These are phyloP conservation scores for Caloenas nicobarica DNA, from an alignment of 2,113 vertebrate genomes.

Conservation along the genomic window DNA sequence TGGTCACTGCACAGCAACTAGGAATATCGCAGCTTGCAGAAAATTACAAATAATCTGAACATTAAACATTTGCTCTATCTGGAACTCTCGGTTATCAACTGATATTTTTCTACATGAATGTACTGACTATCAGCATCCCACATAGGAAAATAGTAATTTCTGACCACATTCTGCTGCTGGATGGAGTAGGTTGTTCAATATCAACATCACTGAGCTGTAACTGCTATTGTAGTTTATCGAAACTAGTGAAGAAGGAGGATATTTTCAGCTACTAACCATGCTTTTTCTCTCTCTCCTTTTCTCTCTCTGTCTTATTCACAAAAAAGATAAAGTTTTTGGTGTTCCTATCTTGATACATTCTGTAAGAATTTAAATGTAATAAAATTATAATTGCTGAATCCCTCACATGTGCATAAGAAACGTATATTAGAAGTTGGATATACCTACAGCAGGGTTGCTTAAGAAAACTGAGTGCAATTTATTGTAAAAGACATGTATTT, in stretches of 20 bases:
- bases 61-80: background rate
- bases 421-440: background rate
- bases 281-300: background rate
- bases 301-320: background rate
- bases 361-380: background rate
- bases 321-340: background rate
- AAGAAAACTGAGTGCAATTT: constrained; percentile 26
- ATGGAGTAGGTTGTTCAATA: background rate
- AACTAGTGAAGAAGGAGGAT: background rate
- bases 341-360: background rate
- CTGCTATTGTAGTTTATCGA: background rate
- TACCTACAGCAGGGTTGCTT: background rate
- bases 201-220: background rate
- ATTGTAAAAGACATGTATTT: constrained; percentile 25
- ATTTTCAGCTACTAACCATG: background rate
- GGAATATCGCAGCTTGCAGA: background rate
- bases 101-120: background rate
- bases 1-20: background rate
- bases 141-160: background rate
- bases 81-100: background rate
- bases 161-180: background rate
- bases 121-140: background rate
- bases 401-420: background rate
- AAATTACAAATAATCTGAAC: background rate
- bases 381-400: background rate